phyloP scores from a whole-genome alignment of 2,113 vertebrate species.

The Corynorhinus townsendii region DNA sequence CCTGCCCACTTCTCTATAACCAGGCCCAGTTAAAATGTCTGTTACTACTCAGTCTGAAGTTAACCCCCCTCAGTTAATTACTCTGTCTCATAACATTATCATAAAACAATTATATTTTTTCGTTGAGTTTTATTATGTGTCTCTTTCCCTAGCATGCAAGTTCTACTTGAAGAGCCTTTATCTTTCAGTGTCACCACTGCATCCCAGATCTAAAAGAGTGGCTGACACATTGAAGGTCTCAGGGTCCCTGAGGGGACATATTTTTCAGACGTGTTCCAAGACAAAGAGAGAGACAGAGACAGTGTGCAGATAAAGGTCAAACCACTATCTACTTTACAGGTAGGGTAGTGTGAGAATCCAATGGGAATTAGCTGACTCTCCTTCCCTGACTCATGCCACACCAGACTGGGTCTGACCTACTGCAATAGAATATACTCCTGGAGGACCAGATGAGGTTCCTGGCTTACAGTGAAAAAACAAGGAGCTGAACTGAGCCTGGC shows the following conservation, averaged over 20 bases:
- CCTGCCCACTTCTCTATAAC: not conserved
- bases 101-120: not conserved
- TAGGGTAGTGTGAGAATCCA: not conserved
- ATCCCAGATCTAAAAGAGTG: not conserved
- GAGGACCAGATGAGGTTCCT: not conserved
- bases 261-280: not conserved
- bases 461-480: not conserved
- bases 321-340: not conserved
- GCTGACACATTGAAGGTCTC: not conserved
- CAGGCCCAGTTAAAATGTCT: not conserved
- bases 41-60: not conserved
- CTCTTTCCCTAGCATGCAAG: not conserved
- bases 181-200: not conserved
- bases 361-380: not conserved
- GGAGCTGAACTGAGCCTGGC: not conserved
- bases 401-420: not conserved
- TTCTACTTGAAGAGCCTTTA: not conserved
- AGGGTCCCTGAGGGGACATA: not conserved
- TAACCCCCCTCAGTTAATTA: not conserved
- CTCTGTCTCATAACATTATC: not conserved
- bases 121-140: not conserved
- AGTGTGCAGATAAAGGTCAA: not conserved
- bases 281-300: not conserved
- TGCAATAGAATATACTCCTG: not conserved
- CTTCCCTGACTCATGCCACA: not conserved